A percentile compares a stretch with the other conserved stretches of the same genome.
Evolutionary conservation across 2,888 invertebrate genomes (phyloP).

Genomic region (Macrophya annulata): DNA sequence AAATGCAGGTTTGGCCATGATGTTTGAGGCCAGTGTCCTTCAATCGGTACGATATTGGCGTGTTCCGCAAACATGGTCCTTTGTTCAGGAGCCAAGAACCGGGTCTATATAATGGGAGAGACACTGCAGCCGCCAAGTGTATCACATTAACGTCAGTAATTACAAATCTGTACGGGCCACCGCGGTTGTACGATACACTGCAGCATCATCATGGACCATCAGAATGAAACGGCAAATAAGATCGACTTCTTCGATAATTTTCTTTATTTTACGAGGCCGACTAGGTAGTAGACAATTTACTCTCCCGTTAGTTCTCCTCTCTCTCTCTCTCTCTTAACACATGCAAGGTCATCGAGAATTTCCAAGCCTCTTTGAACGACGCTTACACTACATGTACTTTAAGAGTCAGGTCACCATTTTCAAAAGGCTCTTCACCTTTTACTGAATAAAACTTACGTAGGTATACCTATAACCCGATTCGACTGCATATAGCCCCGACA

Average conservation of each 20-base stretch:
- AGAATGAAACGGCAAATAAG: conserved; percentile 6
- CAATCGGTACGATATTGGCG: neutral
- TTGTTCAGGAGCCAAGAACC: conserved; percentile 57
- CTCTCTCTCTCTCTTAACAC: neutral
- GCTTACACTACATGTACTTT: neutral
- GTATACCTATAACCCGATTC: neutral
- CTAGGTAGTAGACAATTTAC: conserved; percentile 40
- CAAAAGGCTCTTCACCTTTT: conserved; percentile 6
- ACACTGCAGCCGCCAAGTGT: conserved; percentile 52
- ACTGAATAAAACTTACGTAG: neutral
- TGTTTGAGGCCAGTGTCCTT: conserved; percentile 59
- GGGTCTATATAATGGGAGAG: neutral
- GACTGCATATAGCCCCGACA: neutral
- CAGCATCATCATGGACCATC: neutral
- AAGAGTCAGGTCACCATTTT: neutral
- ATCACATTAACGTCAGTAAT: conserved; percentile 72
- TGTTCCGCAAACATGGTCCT: conserved; percentile 56
- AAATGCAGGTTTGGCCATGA: conserved; percentile 66
- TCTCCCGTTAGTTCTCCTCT: neutral
- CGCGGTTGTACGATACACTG: neutral
- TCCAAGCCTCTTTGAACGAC: conserved; percentile 7
- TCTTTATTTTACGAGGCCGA: conserved; percentile 37
- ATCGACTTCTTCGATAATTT: conserved; percentile 12
- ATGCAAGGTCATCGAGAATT: neutral
- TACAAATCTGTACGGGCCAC: conserved; percentile 67